These are phyloP conservation scores for Amazona vittata DNA, from an alignment of 2,113 vertebrate genomes.

Conservation along the genomic window DNA sequence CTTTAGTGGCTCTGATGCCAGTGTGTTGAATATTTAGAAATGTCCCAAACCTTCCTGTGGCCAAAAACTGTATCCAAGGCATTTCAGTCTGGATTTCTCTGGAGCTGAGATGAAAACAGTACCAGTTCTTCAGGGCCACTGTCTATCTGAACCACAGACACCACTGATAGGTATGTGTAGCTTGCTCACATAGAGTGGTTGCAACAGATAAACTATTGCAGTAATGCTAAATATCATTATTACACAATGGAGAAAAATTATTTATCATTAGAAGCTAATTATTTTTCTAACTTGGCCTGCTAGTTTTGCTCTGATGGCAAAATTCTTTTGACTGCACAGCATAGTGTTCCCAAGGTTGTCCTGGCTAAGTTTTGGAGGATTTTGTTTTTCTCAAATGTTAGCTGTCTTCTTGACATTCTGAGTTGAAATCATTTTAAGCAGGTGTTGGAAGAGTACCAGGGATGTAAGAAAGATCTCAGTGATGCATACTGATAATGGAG, in stretches of 20 bases:
- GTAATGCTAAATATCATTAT: not conserved
- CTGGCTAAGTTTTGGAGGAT: not conserved
- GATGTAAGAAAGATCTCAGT: not conserved
- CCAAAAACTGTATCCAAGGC: not conserved
- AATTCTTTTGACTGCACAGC: not conserved
- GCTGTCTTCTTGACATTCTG: not conserved
- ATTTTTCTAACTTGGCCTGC: not conserved
- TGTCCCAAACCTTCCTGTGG: not conserved
- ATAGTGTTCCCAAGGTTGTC: not conserved
- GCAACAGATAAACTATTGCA: not conserved
- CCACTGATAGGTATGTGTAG: not conserved
- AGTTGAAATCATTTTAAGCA: not conserved
- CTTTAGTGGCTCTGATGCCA: not conserved
- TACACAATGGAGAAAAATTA: not conserved
- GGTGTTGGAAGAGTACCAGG: not conserved
- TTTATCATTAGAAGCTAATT: not conserved
- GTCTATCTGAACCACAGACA: not conserved
- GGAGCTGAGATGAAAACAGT: not conserved
- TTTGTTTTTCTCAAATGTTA: not conserved
- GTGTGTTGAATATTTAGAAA: not conserved
- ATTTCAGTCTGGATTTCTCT: not conserved
- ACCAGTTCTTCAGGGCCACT: not conserved
- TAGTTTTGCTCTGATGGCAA: not conserved
- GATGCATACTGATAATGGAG: not conserved
- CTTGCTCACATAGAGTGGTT: not conserved